These are phyloP conservation scores for Pampus argenteus DNA, from an alignment of 2,797 vertebrate genomes.

Conservation along the genomic window DNA sequence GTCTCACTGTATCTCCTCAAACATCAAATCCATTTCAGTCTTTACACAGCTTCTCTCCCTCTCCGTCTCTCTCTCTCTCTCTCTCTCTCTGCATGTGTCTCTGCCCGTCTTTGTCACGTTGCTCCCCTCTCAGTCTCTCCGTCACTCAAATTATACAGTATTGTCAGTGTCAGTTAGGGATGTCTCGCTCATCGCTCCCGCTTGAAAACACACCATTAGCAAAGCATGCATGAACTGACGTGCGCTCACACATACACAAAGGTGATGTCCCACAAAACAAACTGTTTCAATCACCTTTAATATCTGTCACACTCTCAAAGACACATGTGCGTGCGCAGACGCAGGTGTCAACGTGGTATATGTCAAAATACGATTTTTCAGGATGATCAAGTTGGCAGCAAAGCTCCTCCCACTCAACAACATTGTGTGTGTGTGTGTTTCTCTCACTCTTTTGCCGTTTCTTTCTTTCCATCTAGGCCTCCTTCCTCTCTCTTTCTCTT, in stretches of 20 bases:
- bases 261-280: constrained; percentile 23
- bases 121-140: constrained; percentile 27
- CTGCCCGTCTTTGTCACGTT: constrained; percentile 16
- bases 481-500: constrained; percentile 55
- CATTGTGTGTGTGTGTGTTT: constrained; percentile 39
- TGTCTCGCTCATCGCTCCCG: constrained; percentile 36
- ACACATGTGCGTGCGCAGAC: constrained; percentile 3
- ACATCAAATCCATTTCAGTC: constrained; percentile 27
- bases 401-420: constrained; percentile 43
- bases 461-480: constrained; percentile 53
- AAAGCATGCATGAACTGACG: constrained; percentile 1
- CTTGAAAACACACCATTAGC: constrained; percentile 49
- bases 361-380: constrained; percentile 43
- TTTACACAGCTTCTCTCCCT: constrained; percentile 5
- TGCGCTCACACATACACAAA: constrained; percentile 15
- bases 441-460: constrained; percentile 46
- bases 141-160: constrained; percentile 57
- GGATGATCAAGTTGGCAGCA: constrained; percentile 15
- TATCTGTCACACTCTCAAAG: constrained; percentile 37
- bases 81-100: constrained; percentile 28
- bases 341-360: constrained; percentile 6
- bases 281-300: constrained; percentile 45
- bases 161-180: constrained; percentile 51
- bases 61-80: constrained; percentile 10
- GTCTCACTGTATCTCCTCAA: constrained; percentile 36